phyloP scores from a whole-genome alignment of 1,140 invertebrate genomes.

The Halictus rubicundus region DNA sequence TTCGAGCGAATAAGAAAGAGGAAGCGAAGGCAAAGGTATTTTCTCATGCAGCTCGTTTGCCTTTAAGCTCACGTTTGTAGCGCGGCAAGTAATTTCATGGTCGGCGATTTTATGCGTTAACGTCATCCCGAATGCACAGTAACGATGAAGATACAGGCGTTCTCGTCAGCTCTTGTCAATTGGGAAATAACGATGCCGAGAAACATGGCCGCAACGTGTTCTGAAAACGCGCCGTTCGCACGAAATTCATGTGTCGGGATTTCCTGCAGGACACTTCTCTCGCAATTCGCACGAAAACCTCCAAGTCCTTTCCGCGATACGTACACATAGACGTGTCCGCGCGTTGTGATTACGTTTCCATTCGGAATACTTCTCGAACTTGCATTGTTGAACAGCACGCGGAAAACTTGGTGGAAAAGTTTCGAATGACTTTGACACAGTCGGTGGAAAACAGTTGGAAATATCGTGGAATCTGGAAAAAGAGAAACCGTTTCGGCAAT shows the following conservation, averaged over 20 bases:
- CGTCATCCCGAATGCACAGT: conserved; percentile 4
- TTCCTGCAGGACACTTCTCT: conserved; percentile 12
- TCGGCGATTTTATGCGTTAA: conserved; percentile 37
- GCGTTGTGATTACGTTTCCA: neutral
- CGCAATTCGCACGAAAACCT: conserved; percentile 16
- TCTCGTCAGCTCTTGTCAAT: conserved; percentile 51
- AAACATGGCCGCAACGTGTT: conserved; percentile 23
- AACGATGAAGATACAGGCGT: conserved; percentile 50
- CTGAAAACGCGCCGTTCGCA: conserved; percentile 8
- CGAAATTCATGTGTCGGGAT: conserved; percentile 5
- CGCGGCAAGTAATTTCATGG: conserved; percentile 48
- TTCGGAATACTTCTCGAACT: neutral
- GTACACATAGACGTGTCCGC: no score
- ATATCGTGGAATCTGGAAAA: no score
- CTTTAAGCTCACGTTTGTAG: conserved; percentile 3
- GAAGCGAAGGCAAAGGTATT: neutral
- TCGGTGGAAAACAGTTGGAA: no score
- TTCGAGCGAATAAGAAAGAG: neutral
- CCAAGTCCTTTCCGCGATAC: neutral
- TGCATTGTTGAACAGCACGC: neutral
- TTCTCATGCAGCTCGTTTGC: neutral
- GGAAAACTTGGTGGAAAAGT: neutral
- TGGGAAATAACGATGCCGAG: conserved; percentile 48
- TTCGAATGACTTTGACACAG: no score
- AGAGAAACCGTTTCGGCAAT: no score